Conservation (phyloP, 2,113 vertebrate genomes). For the Tachysurus fulvidraco region DNA sequence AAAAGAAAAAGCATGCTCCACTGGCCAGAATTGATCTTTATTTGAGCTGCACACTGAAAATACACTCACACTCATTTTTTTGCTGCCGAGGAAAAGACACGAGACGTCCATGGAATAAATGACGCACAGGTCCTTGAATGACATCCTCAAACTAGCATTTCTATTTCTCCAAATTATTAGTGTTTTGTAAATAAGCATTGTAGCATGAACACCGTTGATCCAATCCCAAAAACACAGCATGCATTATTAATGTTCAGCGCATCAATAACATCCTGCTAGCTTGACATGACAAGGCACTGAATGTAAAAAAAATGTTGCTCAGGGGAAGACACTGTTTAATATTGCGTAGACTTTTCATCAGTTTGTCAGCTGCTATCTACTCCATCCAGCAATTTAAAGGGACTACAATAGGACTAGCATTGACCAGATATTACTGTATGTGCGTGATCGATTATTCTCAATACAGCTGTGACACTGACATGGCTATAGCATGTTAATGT, state of each 20-base stretch:
- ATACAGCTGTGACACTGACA: background rate
- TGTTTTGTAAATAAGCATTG: background rate
- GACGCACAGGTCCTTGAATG: conserved; percentile 15
- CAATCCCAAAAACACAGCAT: background rate
- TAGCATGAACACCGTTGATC: background rate
- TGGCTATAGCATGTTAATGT: background rate
- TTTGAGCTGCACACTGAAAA: conserved; percentile 33
- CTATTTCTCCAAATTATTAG: background rate
- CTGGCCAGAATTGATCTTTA: conserved; percentile 47
- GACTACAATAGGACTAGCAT: background rate
- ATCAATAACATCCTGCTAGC: conserved; percentile 2
- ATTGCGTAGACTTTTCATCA: background rate
- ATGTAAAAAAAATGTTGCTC: background rate
- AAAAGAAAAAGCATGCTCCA: conserved; percentile 26
- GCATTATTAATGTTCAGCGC: conserved; percentile 10
- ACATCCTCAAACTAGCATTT: background rate
- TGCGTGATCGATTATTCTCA: background rate
- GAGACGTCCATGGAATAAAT: conserved; percentile 19
- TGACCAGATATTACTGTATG: conserved; percentile 13
- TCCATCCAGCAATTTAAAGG: background rate
- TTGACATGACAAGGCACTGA: conserved; percentile 10
- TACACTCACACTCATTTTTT: background rate
- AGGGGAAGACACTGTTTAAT: background rate
- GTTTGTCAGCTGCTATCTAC: background rate
- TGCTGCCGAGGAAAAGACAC: background rate